Evolutionary conservation across 1,140 invertebrate genomes (phyloP), one percentile per base, ranked within the genome.

Genomic region (Epicauta chinensis): DNA sequence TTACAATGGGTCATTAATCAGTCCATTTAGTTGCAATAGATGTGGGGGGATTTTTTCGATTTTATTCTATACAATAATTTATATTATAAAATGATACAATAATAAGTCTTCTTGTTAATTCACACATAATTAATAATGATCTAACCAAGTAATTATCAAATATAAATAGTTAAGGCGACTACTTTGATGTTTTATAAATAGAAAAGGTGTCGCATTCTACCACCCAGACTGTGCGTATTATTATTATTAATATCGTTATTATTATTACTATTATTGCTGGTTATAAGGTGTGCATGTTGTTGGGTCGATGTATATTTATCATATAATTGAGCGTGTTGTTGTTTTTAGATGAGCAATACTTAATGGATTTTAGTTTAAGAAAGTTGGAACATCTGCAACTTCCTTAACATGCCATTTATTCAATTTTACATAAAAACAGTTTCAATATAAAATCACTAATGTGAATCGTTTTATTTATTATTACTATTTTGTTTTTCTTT

Each of bases 221-320:
- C 45, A 47, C 45, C 45, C 45, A 47, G 45, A 47, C 45, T 39
- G 39, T 39, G 7, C 0, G 7, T 23, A 23, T 23, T 5, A 3
- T 7, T 23, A 5, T 3, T 23, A 23, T 23, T 23, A 3, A 3
- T 23, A 5, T 3, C 7, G 7, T 23, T 23, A 23, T 23, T 23
- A 23, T 23, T 23, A 23, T 23, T 23, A 23, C 7, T 23, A 23
- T 23, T 23, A 23, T 23, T 23, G 23, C 7, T 5, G 23, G 4
- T 23, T 23, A 35, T 35, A 34, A 51, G 48, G 38, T 41, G 31
- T 41, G 39, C 31, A 41, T 41, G 50, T 51, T 37, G n/a, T n/a
- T n/a, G n/a, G 23, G 50, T 41, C 36, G 50, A 42, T 44, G 41
- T 51, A 41, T 51, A 51, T 51, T 51, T 51, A 51, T 51, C 50